These are phyloP conservation scores for Oscheius sp. DNA, from an alignment of 1,140 invertebrate genomes.

Conservation along the genomic window DNA sequence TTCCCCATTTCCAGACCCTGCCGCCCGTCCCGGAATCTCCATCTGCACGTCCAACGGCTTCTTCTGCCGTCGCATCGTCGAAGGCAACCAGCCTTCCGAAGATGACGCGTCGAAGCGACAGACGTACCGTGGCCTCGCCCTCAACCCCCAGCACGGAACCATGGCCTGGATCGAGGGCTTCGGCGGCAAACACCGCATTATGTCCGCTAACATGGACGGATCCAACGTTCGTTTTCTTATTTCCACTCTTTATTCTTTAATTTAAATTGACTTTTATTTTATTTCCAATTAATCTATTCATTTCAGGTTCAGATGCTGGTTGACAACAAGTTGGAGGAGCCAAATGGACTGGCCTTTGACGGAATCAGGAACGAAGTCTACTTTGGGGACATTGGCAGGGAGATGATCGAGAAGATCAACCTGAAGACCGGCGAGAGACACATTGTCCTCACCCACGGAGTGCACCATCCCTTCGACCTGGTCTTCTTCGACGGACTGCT, in stretches of 20 bases:
- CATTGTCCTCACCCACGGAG: slow-evolving; percentile 12
- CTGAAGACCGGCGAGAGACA: slow-evolving; percentile 9
- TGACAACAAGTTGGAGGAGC: slow-evolving; percentile 16
- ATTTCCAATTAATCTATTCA: background rate
- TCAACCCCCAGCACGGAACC: slow-evolving; percentile 17
- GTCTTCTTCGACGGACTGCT: slow-evolving; percentile 21
- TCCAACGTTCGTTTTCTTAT: background rate
- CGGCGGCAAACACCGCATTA: slow-evolving; percentile 3
- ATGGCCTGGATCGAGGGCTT: slow-evolving; percentile 24
- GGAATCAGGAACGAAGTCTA: slow-evolving; percentile 20
- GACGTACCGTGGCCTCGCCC: slow-evolving; percentile 26
- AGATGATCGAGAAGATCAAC: slow-evolving; percentile 19
- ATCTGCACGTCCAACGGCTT: slow-evolving; percentile 18
- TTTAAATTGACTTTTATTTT: too few species aligned
- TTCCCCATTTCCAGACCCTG: slow-evolving; percentile 16
- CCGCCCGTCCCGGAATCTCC: slow-evolving; percentile 10
- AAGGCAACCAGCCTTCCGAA: background rate
- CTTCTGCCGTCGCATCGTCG: slow-evolving; percentile 27
- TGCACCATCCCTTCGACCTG: slow-evolving; percentile 17
- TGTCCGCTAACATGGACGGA: slow-evolving; percentile 32
- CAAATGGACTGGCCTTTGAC: slow-evolving; percentile 17
- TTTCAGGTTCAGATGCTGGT: slow-evolving; percentile 12
- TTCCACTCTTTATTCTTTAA: too few species aligned
- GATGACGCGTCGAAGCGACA: background rate
- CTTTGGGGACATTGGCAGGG: slow-evolving; percentile 10